Percentiles rank a stretch among this genome's conserved stretches.
phyloP scores from a whole-genome alignment of 1,140 invertebrate genomes.

The Drosophila lowei region DNA sequence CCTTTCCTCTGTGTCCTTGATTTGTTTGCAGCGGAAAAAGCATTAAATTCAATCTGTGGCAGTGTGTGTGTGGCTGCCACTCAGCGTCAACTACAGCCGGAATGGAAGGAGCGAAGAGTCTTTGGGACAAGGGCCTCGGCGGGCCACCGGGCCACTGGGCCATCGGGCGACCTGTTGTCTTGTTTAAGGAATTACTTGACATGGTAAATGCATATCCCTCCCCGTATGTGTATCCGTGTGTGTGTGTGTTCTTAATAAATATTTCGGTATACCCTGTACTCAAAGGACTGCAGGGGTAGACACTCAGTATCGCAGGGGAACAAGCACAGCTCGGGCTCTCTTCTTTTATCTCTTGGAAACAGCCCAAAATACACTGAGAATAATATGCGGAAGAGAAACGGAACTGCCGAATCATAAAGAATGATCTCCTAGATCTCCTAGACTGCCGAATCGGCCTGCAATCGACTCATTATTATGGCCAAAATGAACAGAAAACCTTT shows the following conservation, averaged over 20 bases:
- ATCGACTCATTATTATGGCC: background rate
- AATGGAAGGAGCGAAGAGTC: background rate
- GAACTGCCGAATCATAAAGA: too few species aligned
- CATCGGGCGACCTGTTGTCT: constrained; percentile 65
- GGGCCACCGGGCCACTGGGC: background rate
- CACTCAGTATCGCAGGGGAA: too few species aligned
- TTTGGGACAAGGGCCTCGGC: background rate
- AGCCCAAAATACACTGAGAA: too few species aligned
- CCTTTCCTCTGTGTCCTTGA: constrained; percentile 40
- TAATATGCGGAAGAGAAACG: too few species aligned
- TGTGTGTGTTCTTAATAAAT: constrained; percentile 37
- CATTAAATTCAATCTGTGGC: constrained; percentile 78
- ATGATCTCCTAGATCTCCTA: too few species aligned
- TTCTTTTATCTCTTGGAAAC: too few species aligned
- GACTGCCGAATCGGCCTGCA: too few species aligned
- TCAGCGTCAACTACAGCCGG: constrained; percentile 70
- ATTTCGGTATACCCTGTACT: constrained; percentile 24
- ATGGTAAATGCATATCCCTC: constrained; percentile 41
- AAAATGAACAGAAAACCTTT: too few species aligned
- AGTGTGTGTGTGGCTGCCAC: constrained; percentile 59
- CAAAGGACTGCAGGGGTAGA: constrained; percentile 7
- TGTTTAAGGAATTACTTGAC: constrained; percentile 74
- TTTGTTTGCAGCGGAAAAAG: constrained; percentile 64
- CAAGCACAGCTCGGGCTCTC: too few species aligned
- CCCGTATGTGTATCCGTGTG: constrained; percentile 17